Percentiles rank a stretch among this genome's conserved stretches.
Conservation (phyloP, 2,888 invertebrate species). For the Thalpophila matura region DNA sequence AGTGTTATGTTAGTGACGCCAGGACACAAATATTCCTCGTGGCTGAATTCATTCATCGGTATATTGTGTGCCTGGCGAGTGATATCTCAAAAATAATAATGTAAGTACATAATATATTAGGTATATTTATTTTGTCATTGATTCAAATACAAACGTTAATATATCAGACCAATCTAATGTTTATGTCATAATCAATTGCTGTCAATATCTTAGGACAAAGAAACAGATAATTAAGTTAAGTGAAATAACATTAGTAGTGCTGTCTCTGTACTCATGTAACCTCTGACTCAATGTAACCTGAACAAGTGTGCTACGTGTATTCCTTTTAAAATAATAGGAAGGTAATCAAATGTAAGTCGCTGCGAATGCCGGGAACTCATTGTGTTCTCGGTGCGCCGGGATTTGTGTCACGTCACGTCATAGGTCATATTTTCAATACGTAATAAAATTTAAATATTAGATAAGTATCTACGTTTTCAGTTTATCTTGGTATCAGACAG, state of each 20-base stretch:
- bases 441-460: background rate
- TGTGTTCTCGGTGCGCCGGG: constrained; percentile 37
- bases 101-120: too few species aligned
- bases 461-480: background rate
- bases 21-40: background rate
- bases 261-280: background rate
- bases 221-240: constrained; percentile 1
- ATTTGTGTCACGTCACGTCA: constrained; percentile 24
- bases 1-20: constrained; percentile 3
- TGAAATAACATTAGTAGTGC: background rate
- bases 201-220: background rate
- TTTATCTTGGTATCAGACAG: background rate
- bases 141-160: constrained; percentile 10
- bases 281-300: background rate
- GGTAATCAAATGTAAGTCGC: constrained; percentile 31
- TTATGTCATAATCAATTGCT: background rate
- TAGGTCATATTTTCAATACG: background rate
- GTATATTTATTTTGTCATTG: constrained; percentile 20
- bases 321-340: constrained; percentile 24
- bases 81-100: constrained; percentile 5
- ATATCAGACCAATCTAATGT: background rate
- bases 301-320: background rate
- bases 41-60: constrained; percentile 12
- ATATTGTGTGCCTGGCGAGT: constrained; percentile 1
- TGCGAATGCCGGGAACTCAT: constrained; percentile 11